These are phyloP conservation scores for Drosophila hawaiiensis DNA, from an alignment of 2,888 invertebrate species.

Conservation along the genomic window DNA sequence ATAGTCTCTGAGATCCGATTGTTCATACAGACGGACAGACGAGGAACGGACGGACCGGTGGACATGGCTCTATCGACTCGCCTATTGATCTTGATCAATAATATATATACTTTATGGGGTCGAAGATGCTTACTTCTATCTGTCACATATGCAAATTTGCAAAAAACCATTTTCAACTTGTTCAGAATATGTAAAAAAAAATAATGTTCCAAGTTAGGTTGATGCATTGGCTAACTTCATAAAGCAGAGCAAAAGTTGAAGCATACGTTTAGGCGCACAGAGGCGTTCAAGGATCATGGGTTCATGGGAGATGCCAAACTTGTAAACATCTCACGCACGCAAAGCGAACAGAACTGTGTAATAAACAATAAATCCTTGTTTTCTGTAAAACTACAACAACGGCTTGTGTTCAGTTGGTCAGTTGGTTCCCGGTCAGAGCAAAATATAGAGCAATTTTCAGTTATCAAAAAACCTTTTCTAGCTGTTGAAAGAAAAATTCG, in stretches of 20 bases:
- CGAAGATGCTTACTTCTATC: background rate
- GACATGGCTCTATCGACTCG: background rate
- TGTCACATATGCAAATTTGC: background rate
- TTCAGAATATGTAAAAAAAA: background rate
- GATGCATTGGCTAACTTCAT: background rate
- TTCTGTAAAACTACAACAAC: background rate
- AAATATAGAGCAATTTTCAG: background rate
- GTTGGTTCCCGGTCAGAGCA: background rate
- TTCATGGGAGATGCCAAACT: background rate
- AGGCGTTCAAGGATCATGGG: background rate
- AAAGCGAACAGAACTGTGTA: background rate
- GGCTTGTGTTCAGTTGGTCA: background rate
- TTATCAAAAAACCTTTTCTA: background rate
- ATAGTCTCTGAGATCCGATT: too few relatives aligned
- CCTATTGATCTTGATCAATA: background rate
- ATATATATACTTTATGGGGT: background rate
- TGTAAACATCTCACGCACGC: background rate
- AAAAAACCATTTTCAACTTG: background rate
- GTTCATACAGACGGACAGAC: background rate
- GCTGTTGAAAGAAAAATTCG: background rate
- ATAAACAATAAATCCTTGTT: background rate
- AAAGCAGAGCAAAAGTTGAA: background rate
- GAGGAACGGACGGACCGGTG: background rate
- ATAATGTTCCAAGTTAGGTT: background rate
- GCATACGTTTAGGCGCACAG: background rate